These are phyloP conservation scores for Tenualosa ilisha DNA, from an alignment of 2,797 vertebrate genomes.

Conservation along the genomic window DNA sequence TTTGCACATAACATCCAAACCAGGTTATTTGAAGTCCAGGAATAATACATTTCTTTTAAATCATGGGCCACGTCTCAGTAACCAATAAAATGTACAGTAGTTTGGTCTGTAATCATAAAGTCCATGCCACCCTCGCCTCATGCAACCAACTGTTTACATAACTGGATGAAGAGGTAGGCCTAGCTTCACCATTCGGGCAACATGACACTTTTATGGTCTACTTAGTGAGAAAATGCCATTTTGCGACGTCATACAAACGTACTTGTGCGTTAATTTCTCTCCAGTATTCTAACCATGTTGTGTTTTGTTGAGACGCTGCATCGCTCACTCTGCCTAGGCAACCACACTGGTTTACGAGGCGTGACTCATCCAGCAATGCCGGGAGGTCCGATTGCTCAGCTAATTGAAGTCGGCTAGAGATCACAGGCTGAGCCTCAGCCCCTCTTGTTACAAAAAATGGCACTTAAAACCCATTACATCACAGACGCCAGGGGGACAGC, in stretches of 20 bases:
- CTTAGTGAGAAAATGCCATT: slow-evolving; percentile 11
- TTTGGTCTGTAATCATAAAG: slow-evolving; percentile 22
- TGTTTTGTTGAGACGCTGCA: slow-evolving; percentile 66
- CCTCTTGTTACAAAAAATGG: slow-evolving; percentile 48
- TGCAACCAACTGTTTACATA: slow-evolving; percentile 5
- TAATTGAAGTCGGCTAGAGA: slow-evolving; percentile 78
- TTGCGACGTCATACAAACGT: slow-evolving; percentile 3
- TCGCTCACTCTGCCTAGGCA: slow-evolving; percentile 70
- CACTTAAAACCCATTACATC: slow-evolving; percentile 69
- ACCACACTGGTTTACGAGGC: slow-evolving; percentile 66
- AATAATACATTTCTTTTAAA: slow-evolving; percentile 17
- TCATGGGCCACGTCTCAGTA: slow-evolving; percentile 5
- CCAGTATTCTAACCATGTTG: slow-evolving; percentile 56
- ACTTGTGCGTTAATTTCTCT: slow-evolving; percentile 40
- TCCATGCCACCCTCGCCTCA: not conserved
- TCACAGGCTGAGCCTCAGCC: slow-evolving; percentile 59
- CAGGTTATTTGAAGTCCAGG: not conserved
- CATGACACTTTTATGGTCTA: slow-evolving; percentile 47
- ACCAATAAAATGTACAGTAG: slow-evolving; percentile 19
- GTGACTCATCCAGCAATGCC: slow-evolving; percentile 67
- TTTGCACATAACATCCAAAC: not conserved
- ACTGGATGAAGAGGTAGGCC: slow-evolving; percentile 25
- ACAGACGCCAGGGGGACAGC: slow-evolving; percentile 37
- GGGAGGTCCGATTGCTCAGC: slow-evolving; percentile 73
- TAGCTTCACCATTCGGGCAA: slow-evolving; percentile 42